These are phyloP conservation scores for Anolis sagrei DNA, from an alignment of 2,113 vertebrate species.

Conservation along the genomic window DNA sequence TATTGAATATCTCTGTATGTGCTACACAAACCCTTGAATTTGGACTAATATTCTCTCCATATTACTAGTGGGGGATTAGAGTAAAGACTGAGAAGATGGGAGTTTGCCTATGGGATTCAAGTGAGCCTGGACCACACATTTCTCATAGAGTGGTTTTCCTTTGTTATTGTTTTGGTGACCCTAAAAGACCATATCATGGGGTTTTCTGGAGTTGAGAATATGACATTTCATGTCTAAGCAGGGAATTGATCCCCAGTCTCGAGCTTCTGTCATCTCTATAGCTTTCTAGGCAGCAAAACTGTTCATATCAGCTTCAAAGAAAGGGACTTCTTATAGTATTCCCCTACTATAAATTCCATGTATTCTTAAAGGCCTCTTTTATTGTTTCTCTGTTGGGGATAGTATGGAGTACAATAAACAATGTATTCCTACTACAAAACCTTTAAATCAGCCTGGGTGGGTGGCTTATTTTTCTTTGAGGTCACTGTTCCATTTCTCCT, in stretches of 20 bases:
- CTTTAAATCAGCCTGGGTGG: neutral
- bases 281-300: neutral
- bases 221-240: too few species aligned
- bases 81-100: neutral
- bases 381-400: neutral
- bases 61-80: neutral
- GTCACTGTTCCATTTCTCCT: neutral
- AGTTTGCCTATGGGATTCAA: neutral
- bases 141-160: neutral
- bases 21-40: neutral
- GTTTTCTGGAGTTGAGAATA: too few species aligned
- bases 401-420: neutral
- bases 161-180: too few species aligned
- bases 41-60: neutral
- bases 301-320: neutral
- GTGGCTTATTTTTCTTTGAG: neutral
- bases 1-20: too few species aligned
- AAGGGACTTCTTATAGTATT: neutral
- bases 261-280: neutral
- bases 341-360: neutral
- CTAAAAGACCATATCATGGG: too few species aligned
- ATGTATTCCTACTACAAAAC: neutral
- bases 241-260: too few species aligned
- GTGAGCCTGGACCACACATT: neutral
- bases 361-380: neutral